These are phyloP conservation scores for Plagodis pulveraria DNA, from an alignment of 2,888 invertebrate species.

Conservation along the genomic window DNA sequence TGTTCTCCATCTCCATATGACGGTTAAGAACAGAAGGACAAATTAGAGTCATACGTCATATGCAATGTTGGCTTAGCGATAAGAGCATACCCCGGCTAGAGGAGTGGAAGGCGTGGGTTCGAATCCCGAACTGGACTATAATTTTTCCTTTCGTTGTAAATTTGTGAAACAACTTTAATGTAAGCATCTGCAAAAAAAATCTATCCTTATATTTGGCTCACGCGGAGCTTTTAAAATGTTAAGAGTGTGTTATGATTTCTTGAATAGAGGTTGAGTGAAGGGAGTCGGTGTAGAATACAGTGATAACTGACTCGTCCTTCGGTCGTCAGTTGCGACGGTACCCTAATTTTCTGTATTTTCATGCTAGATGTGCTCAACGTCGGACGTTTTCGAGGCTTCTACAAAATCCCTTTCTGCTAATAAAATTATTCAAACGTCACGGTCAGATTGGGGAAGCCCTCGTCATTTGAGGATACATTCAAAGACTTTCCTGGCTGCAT, in stretches of 20 bases:
- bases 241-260: background rate
- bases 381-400: slow-evolving; percentile 33
- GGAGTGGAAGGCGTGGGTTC: too few relatives aligned
- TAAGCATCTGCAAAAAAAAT: too few relatives aligned
- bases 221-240: too few relatives aligned
- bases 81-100: too few relatives aligned
- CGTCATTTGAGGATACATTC: slow-evolving; percentile 16
- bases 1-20: too few relatives aligned
- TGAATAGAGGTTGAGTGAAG: slow-evolving; percentile 3
- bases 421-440: slow-evolving; percentile 40
- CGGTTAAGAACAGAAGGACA: too few relatives aligned
- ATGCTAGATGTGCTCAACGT: slow-evolving; percentile 39
- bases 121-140: too few relatives aligned
- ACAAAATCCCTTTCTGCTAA: slow-evolving; percentile 42
- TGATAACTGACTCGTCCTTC: slow-evolving; percentile 15
- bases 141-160: too few relatives aligned
- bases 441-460: slow-evolving; percentile 24
- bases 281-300: slow-evolving; percentile 1
- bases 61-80: too few relatives aligned
- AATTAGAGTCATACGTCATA: too few relatives aligned
- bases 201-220: too few relatives aligned
- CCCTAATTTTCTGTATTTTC: slow-evolving; percentile 54
- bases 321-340: slow-evolving; percentile 25
- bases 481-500: slow-evolving; percentile 15
- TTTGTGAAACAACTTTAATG: too few relatives aligned